Percentiles rank a stretch among this genome's conserved stretches.
phyloP scores from a whole-genome alignment of 2,113 vertebrate species.

The Stegastes partitus region DNA sequence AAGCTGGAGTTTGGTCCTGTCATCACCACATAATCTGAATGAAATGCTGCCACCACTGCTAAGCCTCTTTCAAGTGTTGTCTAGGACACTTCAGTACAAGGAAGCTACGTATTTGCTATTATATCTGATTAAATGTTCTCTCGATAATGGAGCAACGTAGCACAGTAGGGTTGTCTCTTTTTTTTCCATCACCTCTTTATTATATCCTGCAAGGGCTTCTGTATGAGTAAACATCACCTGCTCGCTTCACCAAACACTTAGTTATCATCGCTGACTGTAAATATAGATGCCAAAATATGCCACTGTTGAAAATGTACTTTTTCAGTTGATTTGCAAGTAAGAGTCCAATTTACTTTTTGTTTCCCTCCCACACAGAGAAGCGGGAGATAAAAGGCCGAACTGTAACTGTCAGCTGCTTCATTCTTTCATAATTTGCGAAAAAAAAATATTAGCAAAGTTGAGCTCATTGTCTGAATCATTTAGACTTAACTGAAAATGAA shows the following conservation, averaged over 20 bases:
- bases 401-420: too few relatives aligned
- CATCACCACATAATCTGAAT: constrained; percentile 18
- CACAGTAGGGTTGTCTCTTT: not conserved
- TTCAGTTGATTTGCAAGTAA: too few relatives aligned
- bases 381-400: too few relatives aligned
- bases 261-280: not conserved
- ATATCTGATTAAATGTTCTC: not conserved
- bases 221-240: not conserved
- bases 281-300: constrained; percentile 1
- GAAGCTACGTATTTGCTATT: not conserved
- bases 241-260: not conserved
- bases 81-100: too few relatives aligned
- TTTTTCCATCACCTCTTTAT: too few relatives aligned
- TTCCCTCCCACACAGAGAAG: too few relatives aligned
- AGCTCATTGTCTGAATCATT: not conserved
- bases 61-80: not conserved
- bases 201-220: not conserved
- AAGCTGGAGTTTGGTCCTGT: constrained; percentile 3
- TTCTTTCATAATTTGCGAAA: too few relatives aligned
- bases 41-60: too few relatives aligned
- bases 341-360: too few relatives aligned
- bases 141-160: not conserved
- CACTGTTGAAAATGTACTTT: not conserved
- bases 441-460: too few relatives aligned
- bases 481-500: not conserved